Percentiles rank a stretch among this genome's conserved stretches.
Evolutionary conservation across 2,797 vertebrate species (phyloP).

Genomic region (Austrolebias charrua): DNA sequence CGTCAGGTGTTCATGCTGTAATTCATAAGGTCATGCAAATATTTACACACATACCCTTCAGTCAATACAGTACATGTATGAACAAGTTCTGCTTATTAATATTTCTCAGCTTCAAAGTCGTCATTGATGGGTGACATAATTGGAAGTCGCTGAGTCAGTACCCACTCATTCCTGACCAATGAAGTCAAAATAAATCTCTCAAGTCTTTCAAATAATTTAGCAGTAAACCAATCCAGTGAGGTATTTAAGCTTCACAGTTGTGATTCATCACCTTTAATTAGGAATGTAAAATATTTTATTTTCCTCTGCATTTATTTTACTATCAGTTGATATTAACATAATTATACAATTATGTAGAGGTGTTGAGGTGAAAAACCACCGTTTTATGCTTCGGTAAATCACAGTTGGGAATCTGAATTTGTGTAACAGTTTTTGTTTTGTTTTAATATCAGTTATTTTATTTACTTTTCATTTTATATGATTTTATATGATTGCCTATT

Average conservation of each 20-base stretch:
- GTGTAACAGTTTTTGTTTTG: too few relatives aligned
- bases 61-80: neutral
- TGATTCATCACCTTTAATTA: conserved; percentile 56
- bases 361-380: neutral
- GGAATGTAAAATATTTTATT: conserved; percentile 36
- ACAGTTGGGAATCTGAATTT: neutral
- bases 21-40: neutral
- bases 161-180: conserved; percentile 53
- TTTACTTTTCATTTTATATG: too few relatives aligned
- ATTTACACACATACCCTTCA: conserved; percentile 4
- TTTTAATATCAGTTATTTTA: too few relatives aligned
- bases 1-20: conserved; percentile 11
- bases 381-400: neutral
- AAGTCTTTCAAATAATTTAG: conserved; percentile 32
- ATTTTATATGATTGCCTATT: too few relatives aligned
- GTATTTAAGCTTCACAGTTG: conserved; percentile 43
- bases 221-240: conserved; percentile 43
- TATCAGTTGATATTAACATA: conserved; percentile 34
- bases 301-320: neutral
- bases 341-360: neutral
- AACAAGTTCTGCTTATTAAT: conserved; percentile 19
- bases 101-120: conserved; percentile 33
- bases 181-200: conserved; percentile 49
- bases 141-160: conserved; percentile 33
- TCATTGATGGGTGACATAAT: conserved; percentile 50